Evolutionary conservation across 2,888 invertebrate genomes (phyloP), one percentile per base, ranked within the genome.

Genomic region (Limnephilus rhombicus): DNA sequence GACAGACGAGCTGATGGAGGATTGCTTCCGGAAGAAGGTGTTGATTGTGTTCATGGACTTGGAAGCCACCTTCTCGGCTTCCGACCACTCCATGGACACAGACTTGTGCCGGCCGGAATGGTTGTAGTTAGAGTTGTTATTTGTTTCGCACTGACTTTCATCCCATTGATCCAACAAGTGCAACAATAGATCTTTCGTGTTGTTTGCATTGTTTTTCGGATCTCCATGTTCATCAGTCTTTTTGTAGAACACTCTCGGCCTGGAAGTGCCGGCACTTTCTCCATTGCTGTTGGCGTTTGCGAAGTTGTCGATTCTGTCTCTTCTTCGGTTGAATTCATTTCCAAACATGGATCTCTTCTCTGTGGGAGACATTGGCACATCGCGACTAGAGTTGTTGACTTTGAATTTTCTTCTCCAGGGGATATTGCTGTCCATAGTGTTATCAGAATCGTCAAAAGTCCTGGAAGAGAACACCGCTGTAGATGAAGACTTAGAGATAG

Each of bases 41-140:
- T 98, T 98, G 85, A 98, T 96, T 91, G 98, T 98, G 94, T 97
- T 98, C 96, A 98, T 98, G 13, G 98, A 98, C 94, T 97, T 97
- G 94, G 98, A 97, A 80, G 98, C 98, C 90, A 98, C 95, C 93
- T 97, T 97, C 94, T 98, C 97, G 37, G 97, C 97, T 15, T 97
- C 97, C 45, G 97, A 97, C 97, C 97, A 98, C 94, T 98, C 98
- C 90, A 97, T 95, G 49, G 98, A 98, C 94, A 98, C 97, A 31
- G 98, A 98, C 94, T 98, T 97, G 94, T 98, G 97, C 81, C 96
- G 94, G 0, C 97, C 96, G 31, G 96, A 96, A 4, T 97, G 96
- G n/a, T 68, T 68, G 24, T 68, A 68, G 94, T 96, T 95, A 37
- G 31, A 80, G 37, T 89, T 89, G 94, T 96, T 94, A 94, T 95